Conservation (phyloP, 2,797 vertebrate species). For the Protosalanx chinensis region DNA sequence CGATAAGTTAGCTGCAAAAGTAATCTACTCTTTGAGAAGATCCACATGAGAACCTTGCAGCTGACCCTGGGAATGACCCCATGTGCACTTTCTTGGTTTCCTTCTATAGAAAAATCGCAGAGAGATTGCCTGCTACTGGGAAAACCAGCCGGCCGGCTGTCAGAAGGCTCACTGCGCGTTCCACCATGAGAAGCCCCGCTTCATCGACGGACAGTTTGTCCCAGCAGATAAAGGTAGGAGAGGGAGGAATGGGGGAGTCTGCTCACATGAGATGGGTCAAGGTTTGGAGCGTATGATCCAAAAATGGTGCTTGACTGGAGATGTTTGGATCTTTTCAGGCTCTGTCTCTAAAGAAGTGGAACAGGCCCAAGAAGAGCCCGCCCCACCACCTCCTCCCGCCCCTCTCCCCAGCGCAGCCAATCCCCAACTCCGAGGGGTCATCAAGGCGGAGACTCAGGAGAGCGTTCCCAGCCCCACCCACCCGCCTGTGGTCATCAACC, state of each 20-base stretch:
- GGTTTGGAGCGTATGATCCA: too few species aligned
- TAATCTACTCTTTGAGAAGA: too few species aligned
- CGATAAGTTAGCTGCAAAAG: too few species aligned
- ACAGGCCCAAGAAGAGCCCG: slow-evolving; percentile 65
- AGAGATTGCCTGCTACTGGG: slow-evolving; percentile 93
- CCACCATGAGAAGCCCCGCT: slow-evolving; percentile 84
- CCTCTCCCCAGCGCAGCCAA: slow-evolving; percentile 74
- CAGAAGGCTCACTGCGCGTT: slow-evolving; percentile 95
- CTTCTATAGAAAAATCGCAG: slow-evolving; percentile 86
- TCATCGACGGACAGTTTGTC: slow-evolving; percentile 81
- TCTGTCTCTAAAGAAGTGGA: slow-evolving; percentile 47
- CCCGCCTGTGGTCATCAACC: slow-evolving; percentile 94
- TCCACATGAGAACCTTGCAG: background rate
- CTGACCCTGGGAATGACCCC: background rate
- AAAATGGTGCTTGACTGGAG: background rate
- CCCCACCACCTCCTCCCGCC: slow-evolving; percentile 69
- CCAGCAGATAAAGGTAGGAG: slow-evolving; percentile 82
- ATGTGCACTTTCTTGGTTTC: slow-evolving; percentile 1
- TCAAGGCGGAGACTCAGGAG: slow-evolving; percentile 88
- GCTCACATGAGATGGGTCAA: background rate
- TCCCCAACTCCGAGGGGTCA: slow-evolving; percentile 86
- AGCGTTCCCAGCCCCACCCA: slow-evolving; percentile 95
- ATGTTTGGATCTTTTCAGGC: slow-evolving; percentile 33
- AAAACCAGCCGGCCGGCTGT: slow-evolving; percentile 89
- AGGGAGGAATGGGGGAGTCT: too few species aligned